Evolutionary conservation across 2,888 invertebrate genomes (phyloP), one percentile per base, ranked within the genome.

Genomic region (Cephonodes hylas): DNA sequence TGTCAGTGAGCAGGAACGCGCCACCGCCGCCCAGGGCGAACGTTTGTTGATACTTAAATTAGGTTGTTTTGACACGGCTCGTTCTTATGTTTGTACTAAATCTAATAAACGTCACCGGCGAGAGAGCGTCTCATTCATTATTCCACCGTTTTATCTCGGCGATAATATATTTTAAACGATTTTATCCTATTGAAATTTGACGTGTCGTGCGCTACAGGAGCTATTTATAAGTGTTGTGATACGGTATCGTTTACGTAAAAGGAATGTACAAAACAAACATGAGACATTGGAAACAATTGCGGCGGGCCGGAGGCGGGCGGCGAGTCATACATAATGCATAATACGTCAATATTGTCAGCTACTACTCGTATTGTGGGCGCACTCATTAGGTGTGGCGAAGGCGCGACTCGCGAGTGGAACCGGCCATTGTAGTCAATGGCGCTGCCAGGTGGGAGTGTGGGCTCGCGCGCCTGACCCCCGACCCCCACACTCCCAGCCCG

Each of bases 31-130:
- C 91, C 91, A 90, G 83, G 89, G 89, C 89, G 91, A 91, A 76
- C 89, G 89, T 91, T 92, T 92, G 92, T 92, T 91, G 90, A 92
- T 92, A 92, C 92, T 91, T 91, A 91, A 92, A 92, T 91, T 91
- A 90, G 91, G 86, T 88, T 91, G 90, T 90, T 91, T 90, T 91
- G 92, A 91, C 91, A 91, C 90, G 91, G 88, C 90, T 90, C 84
- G 89, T 88, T 89, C 89, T 89, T 87, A 88, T 90, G 90, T 89
- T 91, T 88, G 86, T 86, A 89, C 85, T 91, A 90, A 91, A 91
- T 91, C 89, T 91, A 91, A 91, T 91, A 90, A 91, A 89, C 81
- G 88, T 91, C 89, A 79, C 83, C 81, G 81, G 83, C 79, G 74
- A 79, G 85, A 81, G 80, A 80, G 81, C 75, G 74, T 77, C 82